Evolutionary conservation across 92 coral and sea anemone genomes (phyloP), one percentile per base, ranked within the genome.

Genomic region (Actinernus sp.): DNA sequence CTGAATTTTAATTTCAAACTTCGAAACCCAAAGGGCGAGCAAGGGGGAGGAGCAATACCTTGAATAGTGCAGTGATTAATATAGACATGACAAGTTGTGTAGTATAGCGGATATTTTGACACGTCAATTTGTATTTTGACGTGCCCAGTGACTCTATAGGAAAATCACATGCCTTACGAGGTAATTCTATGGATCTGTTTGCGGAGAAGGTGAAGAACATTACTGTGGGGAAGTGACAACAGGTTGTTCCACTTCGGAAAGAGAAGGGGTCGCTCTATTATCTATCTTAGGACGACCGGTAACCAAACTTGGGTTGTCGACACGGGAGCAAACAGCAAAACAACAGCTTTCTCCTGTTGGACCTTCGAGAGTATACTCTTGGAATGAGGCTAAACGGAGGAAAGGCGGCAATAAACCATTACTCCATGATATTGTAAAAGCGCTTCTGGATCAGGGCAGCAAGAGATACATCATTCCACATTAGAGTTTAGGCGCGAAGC

Each of bases 111-210:
- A n/a, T n/a, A n/a, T n/a, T n/a, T n/a, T n/a, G n/a, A n/a, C n/a
- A n/a, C n/a, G n/a, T n/a, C n/a, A n/a, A n/a, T n/a, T n/a, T n/a
- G n/a, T n/a, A n/a, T n/a, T n/a, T n/a, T n/a, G n/a, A n/a, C n/a
- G n/a, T n/a, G n/a, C n/a, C n/a, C n/a, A n/a, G n/a, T n/a, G n/a
- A n/a, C n/a, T n/a, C n/a, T n/a, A n/a, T n/a, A n/a, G n/a, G n/a
- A n/a, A n/a, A n/a, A n/a, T n/a, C n/a, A n/a, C n/a, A n/a, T n/a
- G n/a, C n/a, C n/a, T n/a, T n/a, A n/a, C n/a, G n/a, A n/a, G n/a
- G n/a, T n/a, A n/a, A n/a, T n/a, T n/a, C n/a, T n/a, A n/a, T 43
- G n/a, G 21, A 43, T 43, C 49, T 43, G 49, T 2, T 43, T 43
- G 20, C 49, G 0, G 16, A 43, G 49, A 43, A 24, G 3, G 6